Evolutionary conservation across 2,113 vertebrate species (phyloP).

Genomic region (Halcyon malimbica): DNA sequence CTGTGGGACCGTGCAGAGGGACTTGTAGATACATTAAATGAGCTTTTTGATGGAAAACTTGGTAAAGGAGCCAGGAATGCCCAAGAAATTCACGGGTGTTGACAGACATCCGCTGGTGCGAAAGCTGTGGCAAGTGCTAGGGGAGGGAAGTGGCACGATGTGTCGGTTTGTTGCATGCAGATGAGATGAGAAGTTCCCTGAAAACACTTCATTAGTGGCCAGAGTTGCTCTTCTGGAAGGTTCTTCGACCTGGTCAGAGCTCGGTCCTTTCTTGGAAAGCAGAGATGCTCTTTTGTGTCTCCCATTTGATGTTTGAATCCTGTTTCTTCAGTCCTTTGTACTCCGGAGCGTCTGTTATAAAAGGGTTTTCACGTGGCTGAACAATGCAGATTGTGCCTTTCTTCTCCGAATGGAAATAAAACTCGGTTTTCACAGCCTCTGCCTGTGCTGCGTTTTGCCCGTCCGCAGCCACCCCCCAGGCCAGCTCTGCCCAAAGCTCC

Average conservation of each 20-base stretch:
- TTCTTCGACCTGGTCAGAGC: background rate
- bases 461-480: background rate
- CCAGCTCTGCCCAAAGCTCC: background rate
- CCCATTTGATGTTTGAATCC: background rate
- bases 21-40: background rate
- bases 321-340: conserved; percentile 25
- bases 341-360: background rate
- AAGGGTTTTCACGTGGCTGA: background rate
- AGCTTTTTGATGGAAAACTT: background rate
- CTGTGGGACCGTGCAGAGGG: background rate
- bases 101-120: background rate
- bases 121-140: background rate
- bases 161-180: background rate
- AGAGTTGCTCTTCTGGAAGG: conserved; percentile 17
- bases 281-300: background rate
- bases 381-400: background rate
- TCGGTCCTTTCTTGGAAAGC: conserved; percentile 12
- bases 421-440: background rate
- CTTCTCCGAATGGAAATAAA: background rate
- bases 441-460: background rate
- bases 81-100: background rate
- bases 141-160: background rate
- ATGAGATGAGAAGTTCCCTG: conserved; percentile 6
- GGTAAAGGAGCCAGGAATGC: conserved; percentile 9
- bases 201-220: background rate